A percentile compares a stretch with the other conserved stretches of the same genome.
Evolutionary conservation across 2,888 invertebrate genomes (phyloP).

Genomic region (Mylabris sibirica): DNA sequence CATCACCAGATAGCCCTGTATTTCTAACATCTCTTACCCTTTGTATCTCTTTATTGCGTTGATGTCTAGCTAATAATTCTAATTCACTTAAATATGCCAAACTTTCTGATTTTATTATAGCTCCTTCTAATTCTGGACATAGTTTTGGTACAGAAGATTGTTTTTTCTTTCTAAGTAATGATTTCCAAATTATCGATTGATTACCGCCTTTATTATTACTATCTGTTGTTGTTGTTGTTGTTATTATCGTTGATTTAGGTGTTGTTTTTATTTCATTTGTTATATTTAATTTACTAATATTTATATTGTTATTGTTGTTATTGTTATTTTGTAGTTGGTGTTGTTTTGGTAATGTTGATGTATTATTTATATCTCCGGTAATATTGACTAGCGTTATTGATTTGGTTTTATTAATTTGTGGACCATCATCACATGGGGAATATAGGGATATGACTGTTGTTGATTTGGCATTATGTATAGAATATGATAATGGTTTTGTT

Average conservation of each 20-base stretch:
- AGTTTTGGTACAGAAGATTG: conserved; percentile 55
- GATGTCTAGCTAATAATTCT: conserved; percentile 64
- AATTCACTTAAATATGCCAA: conserved; percentile 63
- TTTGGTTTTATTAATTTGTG: conserved; percentile 53
- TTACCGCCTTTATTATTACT: conserved; percentile 13
- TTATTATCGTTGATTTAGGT: background rate
- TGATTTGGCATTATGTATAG: conserved; percentile 60
- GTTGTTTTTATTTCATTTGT: conserved; percentile 33
- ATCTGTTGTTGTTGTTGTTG: conserved; percentile 16
- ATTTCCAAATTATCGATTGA: conserved; percentile 52
- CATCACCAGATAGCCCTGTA: conserved; percentile 37
- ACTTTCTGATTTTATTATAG: conserved; percentile 64
- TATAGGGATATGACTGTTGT: conserved; percentile 61
- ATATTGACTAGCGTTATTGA: conserved; percentile 61
- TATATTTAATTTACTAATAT: conserved; percentile 22
- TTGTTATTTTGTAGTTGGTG: background rate
- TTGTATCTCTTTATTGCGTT: conserved; percentile 62
- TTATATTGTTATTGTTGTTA: conserved; percentile 19
- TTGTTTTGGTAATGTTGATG: background rate
- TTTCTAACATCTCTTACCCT: conserved; percentile 60
- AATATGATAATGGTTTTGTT: conserved; percentile 55
- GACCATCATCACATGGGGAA: conserved; percentile 46
- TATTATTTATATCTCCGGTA: conserved; percentile 41
- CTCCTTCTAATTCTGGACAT: conserved; percentile 62
- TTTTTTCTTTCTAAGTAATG: conserved; percentile 57